Conservation (phyloP, 2,888 invertebrate species). For the Sphaeridia pumilis region DNA sequence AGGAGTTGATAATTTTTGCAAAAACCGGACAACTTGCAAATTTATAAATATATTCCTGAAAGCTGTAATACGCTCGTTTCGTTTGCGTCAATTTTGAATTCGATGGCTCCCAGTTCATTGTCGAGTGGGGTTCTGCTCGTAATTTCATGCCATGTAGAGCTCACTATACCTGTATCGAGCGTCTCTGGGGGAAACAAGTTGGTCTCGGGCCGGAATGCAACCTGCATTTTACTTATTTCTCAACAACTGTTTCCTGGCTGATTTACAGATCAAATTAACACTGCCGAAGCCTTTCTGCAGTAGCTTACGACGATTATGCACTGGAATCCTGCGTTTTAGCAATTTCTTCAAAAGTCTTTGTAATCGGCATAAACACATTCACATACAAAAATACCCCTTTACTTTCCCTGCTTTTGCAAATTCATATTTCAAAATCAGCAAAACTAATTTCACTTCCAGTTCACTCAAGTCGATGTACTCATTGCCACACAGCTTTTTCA, state of each 20-base stretch:
- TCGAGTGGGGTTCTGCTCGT: not conserved
- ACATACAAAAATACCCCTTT: no score
- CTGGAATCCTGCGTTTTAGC: no score
- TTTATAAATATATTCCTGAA: not conserved
- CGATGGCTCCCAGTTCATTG: not conserved
- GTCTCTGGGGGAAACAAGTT: not conserved
- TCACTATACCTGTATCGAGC: not conserved
- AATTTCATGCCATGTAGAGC: not conserved
- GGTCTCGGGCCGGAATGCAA: not conserved
- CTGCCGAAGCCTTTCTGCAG: not conserved
- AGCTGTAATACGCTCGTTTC: not conserved
- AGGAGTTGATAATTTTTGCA: not conserved
- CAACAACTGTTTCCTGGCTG: no score
- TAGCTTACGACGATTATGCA: not conserved
- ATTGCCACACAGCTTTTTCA: no score
- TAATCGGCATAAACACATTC: no score
- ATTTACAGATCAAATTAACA: not conserved
- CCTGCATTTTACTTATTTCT: not conserved
- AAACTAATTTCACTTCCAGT: no score
- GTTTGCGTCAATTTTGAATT: not conserved
- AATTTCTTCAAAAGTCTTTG: no score
- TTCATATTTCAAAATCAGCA: no score
- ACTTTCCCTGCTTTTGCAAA: no score
- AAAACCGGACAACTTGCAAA: not conserved
- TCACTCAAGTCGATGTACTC: no score